Base-by-base conservation (phyloP, 2,888 invertebrate genomes). In the Noctua janthe region DNA sequence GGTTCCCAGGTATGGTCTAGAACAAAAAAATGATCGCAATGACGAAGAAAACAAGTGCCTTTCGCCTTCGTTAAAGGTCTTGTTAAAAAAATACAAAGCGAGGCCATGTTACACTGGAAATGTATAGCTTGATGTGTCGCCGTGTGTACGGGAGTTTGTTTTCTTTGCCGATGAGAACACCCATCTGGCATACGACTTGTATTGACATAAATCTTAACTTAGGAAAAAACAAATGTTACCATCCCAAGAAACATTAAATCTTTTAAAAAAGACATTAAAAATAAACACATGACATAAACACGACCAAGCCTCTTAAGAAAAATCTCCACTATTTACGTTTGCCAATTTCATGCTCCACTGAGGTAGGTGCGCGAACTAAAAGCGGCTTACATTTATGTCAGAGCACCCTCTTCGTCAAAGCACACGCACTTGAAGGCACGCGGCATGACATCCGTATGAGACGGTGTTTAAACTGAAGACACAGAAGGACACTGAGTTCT, bases 351-450 rank as follows among this genome's bases (percentile, higher is more conserved):
- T 81, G 89, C 82, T 88, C 79, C 71, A 87, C 78, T 83, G 83
- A 86, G 67, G 74, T 74, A 74, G 79, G 79, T 85, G 83, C 87
- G 83, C 83, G 78, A 87, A 87, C 85, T 88, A 88, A 87, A 90
- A 86, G 81, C 74, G 76, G 76, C 78, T 80, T 79, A 82, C 83
- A 84, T 86, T 86, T 78, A 89, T 87, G 81, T 87, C 71, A 75
- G 71, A 78, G 80, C 78, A 81, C 89, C 85, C 87, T 91, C 78
- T 49, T 80, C 81, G 85, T 90, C 89, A 90, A 89, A 90, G 83
- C 79, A 86, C 87, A 86, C 80, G 81, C 81, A 85, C 79, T 88
- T 62, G 74, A 80, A 81, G 76, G 84, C 54, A 86, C 56, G 62
- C 56, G 72, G 81, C 76, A 76, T 81, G 79, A 81, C 78, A 83